Conservation (phyloP, 1,140 invertebrate genomes). For the Danaus plexippus region DNA sequence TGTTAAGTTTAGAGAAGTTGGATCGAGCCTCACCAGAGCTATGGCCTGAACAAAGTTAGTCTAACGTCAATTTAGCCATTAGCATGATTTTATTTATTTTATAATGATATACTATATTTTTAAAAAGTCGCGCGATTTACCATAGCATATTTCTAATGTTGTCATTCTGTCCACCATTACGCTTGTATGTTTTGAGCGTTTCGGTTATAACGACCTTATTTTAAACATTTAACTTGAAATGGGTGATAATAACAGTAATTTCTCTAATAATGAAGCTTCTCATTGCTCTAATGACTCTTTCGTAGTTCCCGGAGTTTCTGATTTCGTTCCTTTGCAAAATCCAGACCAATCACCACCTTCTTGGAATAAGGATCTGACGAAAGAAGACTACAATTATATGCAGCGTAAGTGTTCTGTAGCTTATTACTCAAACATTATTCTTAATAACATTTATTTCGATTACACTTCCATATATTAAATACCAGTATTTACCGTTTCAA, state of each 20-base stretch:
- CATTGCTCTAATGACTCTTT: constrained; percentile 55
- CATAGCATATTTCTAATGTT: constrained; percentile 43
- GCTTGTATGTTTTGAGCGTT: constrained; percentile 31
- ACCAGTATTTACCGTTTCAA: neutral
- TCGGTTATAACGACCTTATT: constrained; percentile 55
- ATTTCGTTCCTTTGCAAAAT: constrained; percentile 75
- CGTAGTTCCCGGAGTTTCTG: constrained; percentile 82
- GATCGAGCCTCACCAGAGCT: constrained; percentile 92
- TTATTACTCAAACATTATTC: too few relatives aligned
- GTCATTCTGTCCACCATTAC: constrained; percentile 48
- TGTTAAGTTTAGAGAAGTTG: constrained; percentile 89
- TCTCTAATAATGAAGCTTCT: constrained; percentile 36
- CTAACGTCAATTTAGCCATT: constrained; percentile 2
- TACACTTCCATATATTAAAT: neutral
- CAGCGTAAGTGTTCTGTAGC: constrained; percentile 75
- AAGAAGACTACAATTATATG: constrained; percentile 80
- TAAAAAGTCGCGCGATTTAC: constrained; percentile 60
- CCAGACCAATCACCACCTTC: constrained; percentile 66
- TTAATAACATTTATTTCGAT: constrained; percentile 6
- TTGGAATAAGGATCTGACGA: constrained; percentile 73
- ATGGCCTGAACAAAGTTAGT: constrained; percentile 94
- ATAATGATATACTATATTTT: constrained; percentile 26
- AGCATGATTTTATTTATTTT: neutral
- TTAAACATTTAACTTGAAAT: constrained; percentile 54
- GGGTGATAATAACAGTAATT: constrained; percentile 43